Percentiles rank a stretch among this genome's conserved stretches.
Evolutionary conservation across 2,888 invertebrate species (phyloP).

Genomic region (Hanleya hanleyi): DNA sequence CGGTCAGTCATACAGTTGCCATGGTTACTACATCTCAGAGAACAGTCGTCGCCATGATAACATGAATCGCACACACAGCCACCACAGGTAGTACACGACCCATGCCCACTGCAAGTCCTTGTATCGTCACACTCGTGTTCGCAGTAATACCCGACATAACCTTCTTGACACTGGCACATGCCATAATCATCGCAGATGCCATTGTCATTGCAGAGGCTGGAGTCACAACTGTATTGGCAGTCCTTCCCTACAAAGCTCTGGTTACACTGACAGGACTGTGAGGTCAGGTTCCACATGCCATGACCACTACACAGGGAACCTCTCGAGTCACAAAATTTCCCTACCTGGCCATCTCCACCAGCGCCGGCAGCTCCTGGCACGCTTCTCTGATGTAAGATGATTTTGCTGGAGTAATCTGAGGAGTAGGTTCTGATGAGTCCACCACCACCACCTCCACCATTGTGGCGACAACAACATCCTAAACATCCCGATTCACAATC

Average conservation of each 20-base stretch:
- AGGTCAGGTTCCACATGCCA: conserved; percentile 33
- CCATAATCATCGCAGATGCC: conserved; percentile 48
- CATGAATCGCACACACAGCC: conserved; percentile 56
- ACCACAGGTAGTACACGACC: conserved; percentile 50
- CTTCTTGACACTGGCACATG: conserved; percentile 48
- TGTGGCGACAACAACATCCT: conserved; percentile 27
- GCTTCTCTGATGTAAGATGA: conserved; percentile 36
- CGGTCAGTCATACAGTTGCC: conserved; percentile 44
- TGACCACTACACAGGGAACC: conserved; percentile 45
- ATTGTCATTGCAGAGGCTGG: conserved; percentile 38
- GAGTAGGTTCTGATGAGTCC: conserved; percentile 49
- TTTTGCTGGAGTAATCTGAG: conserved; percentile 39
- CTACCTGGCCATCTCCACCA: conserved; percentile 20
- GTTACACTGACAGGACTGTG: conserved; percentile 41
- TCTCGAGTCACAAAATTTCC: conserved; percentile 30
- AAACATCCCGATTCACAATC: conserved; percentile 18
- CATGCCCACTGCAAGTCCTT: conserved; percentile 48
- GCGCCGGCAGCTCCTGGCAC: conserved; percentile 33
- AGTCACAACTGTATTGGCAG: conserved; percentile 51
- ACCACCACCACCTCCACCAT: conserved; percentile 57
- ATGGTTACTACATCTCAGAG: conserved; percentile 43
- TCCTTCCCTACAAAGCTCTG: conserved; percentile 46
- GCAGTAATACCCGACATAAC: conserved; percentile 51
- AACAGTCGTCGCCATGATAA: conserved; percentile 51
- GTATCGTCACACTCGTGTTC: conserved; percentile 44